phyloP scores from a whole-genome alignment of 2,113 vertebrate genomes.

The Ranitomeya variabilis region DNA sequence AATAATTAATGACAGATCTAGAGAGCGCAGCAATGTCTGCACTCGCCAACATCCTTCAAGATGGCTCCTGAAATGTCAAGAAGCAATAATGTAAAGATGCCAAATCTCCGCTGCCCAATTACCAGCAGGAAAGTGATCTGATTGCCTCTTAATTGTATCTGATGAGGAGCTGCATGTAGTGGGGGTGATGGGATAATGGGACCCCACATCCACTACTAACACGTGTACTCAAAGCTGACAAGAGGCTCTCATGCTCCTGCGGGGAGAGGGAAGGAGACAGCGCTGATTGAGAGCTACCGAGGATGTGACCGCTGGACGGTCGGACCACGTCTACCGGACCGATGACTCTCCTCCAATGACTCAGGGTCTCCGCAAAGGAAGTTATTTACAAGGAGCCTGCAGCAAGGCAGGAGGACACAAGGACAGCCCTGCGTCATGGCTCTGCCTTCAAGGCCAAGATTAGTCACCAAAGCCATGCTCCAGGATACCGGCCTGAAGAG shows the following conservation, averaged over 20 bases:
- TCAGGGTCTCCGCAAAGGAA: not conserved
- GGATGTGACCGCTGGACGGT: not conserved
- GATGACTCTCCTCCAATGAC: not conserved
- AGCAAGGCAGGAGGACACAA: not conserved
- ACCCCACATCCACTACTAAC: constrained; percentile 28
- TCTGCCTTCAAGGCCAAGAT: not conserved
- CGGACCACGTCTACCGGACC: not conserved
- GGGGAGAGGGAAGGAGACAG: not conserved
- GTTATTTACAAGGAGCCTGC: not conserved
- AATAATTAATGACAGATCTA: not conserved
- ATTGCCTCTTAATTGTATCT: constrained; percentile 43
- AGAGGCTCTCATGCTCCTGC: constrained; percentile 11
- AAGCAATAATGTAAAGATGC: constrained; percentile 40
- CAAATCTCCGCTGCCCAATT: constrained; percentile 43
- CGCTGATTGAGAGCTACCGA: not conserved
- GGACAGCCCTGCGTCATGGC: not conserved
- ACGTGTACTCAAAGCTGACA: constrained; percentile 16
- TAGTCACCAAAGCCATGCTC: not conserved
- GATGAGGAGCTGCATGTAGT: constrained; percentile 27
- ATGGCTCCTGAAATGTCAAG: constrained; percentile 47
- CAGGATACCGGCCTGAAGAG: not conserved
- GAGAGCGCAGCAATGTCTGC: not conserved
- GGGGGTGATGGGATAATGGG: constrained; percentile 44
- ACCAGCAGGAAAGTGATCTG: constrained; percentile 41
- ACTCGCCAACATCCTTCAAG: not conserved